Evolutionary conservation across 2,113 vertebrate genomes (phyloP), one percentile per base, ranked within the genome.

Genomic region (Aegotheles bennettii): DNA sequence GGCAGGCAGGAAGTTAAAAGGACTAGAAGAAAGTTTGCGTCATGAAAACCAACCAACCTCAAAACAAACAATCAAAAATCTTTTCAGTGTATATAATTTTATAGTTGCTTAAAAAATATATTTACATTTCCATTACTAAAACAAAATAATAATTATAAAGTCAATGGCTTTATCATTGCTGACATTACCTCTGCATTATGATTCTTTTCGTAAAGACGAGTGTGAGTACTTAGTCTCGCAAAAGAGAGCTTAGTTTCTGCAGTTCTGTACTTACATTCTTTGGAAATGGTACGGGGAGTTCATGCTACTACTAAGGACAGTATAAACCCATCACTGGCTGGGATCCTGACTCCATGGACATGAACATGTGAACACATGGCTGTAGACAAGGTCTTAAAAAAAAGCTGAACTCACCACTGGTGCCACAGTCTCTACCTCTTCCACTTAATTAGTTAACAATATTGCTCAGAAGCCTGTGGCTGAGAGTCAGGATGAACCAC

Each of bases 151-250:
- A 69, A 91, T 91, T 54, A n/a, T 77, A 42, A 85, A 61, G 18
- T 70, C 33, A 59, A 2, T 94, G 89, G 83, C n/a, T 94, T 95
- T 97, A 92, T 94, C 81, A 42, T 51, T 92, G 92, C 64, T 94
- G 68, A 63, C 35, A 70, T 93, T 91, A 90, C 73, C 54, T 76
- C 53, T 73, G 47, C 50, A 40, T 95, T 93, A 25, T 78, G 56
- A 84, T 94, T 96, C 36, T 89, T 70, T 94, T 77, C 90, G 50
- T 84, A 87, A 95, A 95, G 84, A 69, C 28, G 69, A 50, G 25
- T 69, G 19, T 86, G 74, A 40, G 67, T 89, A 57, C 40, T 65
- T 87, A 70, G 67, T 96, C 97, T 81, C 92, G 82, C 75, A 91
- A 82, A 94, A 93, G 82, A 70, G 64, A 43, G 78, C 69, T 53